Base-by-base conservation (phyloP, 1,140 invertebrate species). In the Rhopalosiphum maidis region DNA sequence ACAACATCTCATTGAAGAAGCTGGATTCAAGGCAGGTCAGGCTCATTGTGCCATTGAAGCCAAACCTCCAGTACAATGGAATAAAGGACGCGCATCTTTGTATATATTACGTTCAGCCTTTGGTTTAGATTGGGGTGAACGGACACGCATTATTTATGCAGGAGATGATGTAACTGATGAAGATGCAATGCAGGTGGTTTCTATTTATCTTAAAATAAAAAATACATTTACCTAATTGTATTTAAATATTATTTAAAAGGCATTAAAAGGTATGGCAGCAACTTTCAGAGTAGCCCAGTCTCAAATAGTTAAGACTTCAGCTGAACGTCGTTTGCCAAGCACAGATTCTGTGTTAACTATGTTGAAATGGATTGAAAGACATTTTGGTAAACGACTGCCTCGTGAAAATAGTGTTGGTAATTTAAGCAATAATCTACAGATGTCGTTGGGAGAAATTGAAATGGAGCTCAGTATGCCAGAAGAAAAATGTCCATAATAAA, bases 101-200 rank as follows among this genome's bases (percentile, higher is more conserved):
- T 98, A 98, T 94, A 98, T 98, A 94, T 95, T 98, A 55, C 96
- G 98, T 93, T 98, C 98, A 3, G 97, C 98, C 0, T 98, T 98
- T 95, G 98, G 98, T 25, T 96, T 98, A 0, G 98, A 98, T 95
- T 99, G 98, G 98, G 97, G 97, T 94, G 98, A 98, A 95, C 96
- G 98, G 86, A 98, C 98, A 93, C 96, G 98, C 94, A 98, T 98
- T 94, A 98, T 99, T 94, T 98, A 98, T 94, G 98, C 97, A 91
- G 98, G 98, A 94, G 98, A 99, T 95, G 98, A 98, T 95, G 96
- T 96, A 25, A 98, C 98, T 0, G 98, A 99, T 95, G 98, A 99
- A 95, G 98, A 98, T 95, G 98, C 98, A 48, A 98, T 99, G 97
- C 96, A 96, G 96, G 98, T 98, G 95, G 95, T 95, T 95, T 93